Evolutionary conservation across 2,797 vertebrate species (phyloP), one percentile per base, ranked within the genome.

Genomic region (Odontamblyopus rebecca): DNA sequence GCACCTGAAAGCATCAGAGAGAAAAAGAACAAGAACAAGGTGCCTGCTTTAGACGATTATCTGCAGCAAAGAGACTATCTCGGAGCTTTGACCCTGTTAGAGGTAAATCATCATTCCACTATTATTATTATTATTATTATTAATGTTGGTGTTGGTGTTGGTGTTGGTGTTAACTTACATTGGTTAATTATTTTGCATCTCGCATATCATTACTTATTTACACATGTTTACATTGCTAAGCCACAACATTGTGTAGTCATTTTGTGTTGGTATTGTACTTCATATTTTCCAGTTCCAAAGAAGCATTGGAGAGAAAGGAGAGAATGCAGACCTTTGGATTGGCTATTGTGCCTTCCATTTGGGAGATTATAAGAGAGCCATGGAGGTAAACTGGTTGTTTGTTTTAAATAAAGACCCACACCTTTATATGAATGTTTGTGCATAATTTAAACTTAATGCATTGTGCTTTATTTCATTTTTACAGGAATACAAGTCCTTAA

Each of bases 291-390:
- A 99, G 98, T 99, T 99, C 88, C 96, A 98, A 81, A 94, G 93
- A 73, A 95, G 95, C 41, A 93, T 93, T 65, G 96, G 95, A 0
- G 95, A 96, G 77, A 90, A 94, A 81, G 93, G 96, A 78, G 93
- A 97, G 32, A 92, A 97, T 80, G 76, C 93, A 2, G 94, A 94
- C 76, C 93, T 97, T 64, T 99, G 97, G 97, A 95, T 97, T 4
- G 95, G 96, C 60, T 99, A 96, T 86, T 97, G 95, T 32, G 95
- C 97, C 13, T 99, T 99, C 89, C 98, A 99, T 78, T 77, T 99
- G 82, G 96, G 97, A 30, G 96, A 99, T 90, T 96, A 98, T 86
- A 97, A 94, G 89, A 95, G 95, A 94, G 94, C 95, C 12, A 92
- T 99, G 92, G 95, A 99, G 97, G 98, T 99, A 82, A 54, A 54